These are phyloP conservation scores for Fundulus diaphanus DNA, from an alignment of 2,797 vertebrate genomes.

Conservation along the genomic window DNA sequence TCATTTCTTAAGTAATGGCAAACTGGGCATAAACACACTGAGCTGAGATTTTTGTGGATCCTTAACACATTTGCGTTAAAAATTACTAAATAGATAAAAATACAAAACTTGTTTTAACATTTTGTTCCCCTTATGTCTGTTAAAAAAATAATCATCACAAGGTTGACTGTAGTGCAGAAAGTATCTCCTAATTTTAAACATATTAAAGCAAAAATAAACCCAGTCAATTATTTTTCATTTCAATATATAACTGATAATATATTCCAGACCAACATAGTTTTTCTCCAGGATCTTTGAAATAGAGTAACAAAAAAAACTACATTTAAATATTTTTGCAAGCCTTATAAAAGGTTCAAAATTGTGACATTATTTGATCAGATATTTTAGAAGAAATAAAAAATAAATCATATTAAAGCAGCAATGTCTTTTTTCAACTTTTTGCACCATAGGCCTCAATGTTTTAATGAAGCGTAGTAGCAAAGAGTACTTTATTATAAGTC, in stretches of 20 bases:
- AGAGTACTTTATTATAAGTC: too few relatives aligned
- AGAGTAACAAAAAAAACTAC: too few relatives aligned
- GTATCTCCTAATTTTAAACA: background rate
- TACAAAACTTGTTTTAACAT: background rate
- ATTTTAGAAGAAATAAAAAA: background rate
- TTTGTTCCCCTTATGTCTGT: background rate
- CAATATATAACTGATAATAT: background rate
- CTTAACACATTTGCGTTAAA: background rate
- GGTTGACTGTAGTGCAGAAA: background rate
- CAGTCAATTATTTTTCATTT: background rate
- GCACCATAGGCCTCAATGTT: too few relatives aligned
- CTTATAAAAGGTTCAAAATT: background rate
- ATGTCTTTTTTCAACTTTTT: too few relatives aligned
- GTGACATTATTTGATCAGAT: background rate
- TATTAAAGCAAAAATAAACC: background rate
- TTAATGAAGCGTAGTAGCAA: too few relatives aligned
- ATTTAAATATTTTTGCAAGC: background rate
- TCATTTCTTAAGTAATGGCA: background rate
- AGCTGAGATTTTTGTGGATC: background rate
- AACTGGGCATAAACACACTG: too few relatives aligned
- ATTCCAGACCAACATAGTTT: background rate
- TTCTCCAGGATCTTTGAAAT: background rate
- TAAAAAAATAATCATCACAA: background rate
- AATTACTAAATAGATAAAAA: background rate
- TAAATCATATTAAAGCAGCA: background rate